Percentiles rank a stretch among this genome's conserved stretches.
Conservation (phyloP, 1,140 invertebrate species). For the Tyrophagus putrescentiae region DNA sequence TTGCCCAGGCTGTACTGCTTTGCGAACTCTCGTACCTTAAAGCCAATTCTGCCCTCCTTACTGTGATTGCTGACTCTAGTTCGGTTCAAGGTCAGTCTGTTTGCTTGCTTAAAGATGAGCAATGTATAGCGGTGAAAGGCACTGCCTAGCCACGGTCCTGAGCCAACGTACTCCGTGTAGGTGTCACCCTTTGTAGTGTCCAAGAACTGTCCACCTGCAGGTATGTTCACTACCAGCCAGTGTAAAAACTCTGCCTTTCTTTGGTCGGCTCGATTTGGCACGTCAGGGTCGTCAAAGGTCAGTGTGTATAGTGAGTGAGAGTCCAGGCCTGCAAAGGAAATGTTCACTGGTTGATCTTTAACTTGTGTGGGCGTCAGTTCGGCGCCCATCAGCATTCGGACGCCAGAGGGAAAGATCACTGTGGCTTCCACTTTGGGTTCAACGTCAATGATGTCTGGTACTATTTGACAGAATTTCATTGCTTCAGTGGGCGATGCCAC, state of each 20-base stretch:
- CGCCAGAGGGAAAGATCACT: too few relatives aligned
- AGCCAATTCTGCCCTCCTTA: slow-evolving; percentile 31
- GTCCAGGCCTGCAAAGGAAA: too few relatives aligned
- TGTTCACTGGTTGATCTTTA: slow-evolving; percentile 26
- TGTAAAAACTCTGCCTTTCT: slow-evolving; percentile 23
- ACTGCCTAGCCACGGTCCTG: slow-evolving; percentile 24
- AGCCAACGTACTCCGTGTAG: slow-evolving; percentile 24
- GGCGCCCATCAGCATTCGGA: slow-evolving; percentile 21
- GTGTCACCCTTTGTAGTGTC: slow-evolving; percentile 24
- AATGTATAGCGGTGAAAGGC: slow-evolving; percentile 27
- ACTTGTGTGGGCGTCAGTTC: slow-evolving; percentile 25
- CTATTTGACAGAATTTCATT: too few relatives aligned
- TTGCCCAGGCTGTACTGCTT: slow-evolving; percentile 32
- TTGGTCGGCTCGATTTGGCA: slow-evolving; percentile 21
- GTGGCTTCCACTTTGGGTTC: too few relatives aligned
- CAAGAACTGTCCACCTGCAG: slow-evolving; percentile 24
- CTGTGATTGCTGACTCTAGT: slow-evolving; percentile 40
- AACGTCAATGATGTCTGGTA: too few relatives aligned
- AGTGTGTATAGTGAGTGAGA: slow-evolving; percentile 22
- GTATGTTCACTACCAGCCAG: slow-evolving; percentile 28
- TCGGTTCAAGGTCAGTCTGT: too few relatives aligned
- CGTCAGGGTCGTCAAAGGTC: slow-evolving; percentile 27
- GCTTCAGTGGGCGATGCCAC: too few relatives aligned
- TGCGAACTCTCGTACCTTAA: slow-evolving; percentile 33
- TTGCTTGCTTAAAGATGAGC: slow-evolving; percentile 26